Evolutionary conservation across 1,140 invertebrate genomes (phyloP).

Genomic region (Tribolium madens): DNA sequence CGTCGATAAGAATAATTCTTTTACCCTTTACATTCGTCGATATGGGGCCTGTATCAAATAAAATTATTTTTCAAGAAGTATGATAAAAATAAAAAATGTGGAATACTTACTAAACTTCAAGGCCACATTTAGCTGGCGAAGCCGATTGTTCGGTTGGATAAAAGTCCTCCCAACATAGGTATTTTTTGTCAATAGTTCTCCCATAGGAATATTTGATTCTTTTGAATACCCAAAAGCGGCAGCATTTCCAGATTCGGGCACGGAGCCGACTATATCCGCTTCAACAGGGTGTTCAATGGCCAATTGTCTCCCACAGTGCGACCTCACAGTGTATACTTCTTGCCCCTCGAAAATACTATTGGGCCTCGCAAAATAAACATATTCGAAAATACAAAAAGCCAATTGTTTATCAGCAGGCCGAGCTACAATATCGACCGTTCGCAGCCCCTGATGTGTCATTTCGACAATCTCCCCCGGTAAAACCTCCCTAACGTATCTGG

Average conservation of each 20-base stretch:
- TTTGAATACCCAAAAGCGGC: slow-evolving; percentile 92
- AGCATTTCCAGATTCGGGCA: slow-evolving; percentile 96
- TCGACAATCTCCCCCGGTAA: slow-evolving; percentile 95
- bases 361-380: slow-evolving; percentile 96
- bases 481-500: slow-evolving; percentile 87
- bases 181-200: slow-evolving; percentile 95
- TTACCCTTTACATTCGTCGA: slow-evolving; percentile 91
- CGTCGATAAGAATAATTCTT: slow-evolving; percentile 91
- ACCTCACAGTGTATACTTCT: slow-evolving; percentile 95
- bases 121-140: slow-evolving; percentile 91
- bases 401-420: slow-evolving; percentile 77
- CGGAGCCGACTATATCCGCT: slow-evolving; percentile 95
- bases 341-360: slow-evolving; percentile 94
- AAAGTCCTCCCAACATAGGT: slow-evolving; percentile 97
- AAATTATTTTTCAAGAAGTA: too few species aligned
- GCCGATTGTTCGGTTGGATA: slow-evolving; percentile 93
- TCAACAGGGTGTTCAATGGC: slow-evolving; percentile 90
- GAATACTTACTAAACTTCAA: slow-evolving; percentile 84
- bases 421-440: slow-evolving; percentile 86
- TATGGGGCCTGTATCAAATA: slow-evolving; percentile 76
- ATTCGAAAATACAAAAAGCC: slow-evolving; percentile 99
- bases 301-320: slow-evolving; percentile 91
- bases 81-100: background rate
- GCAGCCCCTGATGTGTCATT: slow-evolving; percentile 84
- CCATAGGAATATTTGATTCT: slow-evolving; percentile 90